Percentiles rank a stretch among this genome's conserved stretches.
phyloP scores from a whole-genome alignment of 2,113 vertebrate species.

The Sus scrofa region T2T-Sscrofa CM000816.6:103121001-103121500 shows the following conservation, averaged over 20 bases:
- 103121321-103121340: slow-evolving; percentile 59
- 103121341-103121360: slow-evolving; percentile 63
- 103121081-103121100: slow-evolving; percentile 27
- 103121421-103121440: slow-evolving; percentile 75
- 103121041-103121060: slow-evolving; percentile 30
- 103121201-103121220: slow-evolving; percentile 55
- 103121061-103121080: slow-evolving; percentile 1
- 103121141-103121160: slow-evolving; percentile 36
- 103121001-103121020: neutral
- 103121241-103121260: slow-evolving; percentile 67
- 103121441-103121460: slow-evolving; percentile 10
- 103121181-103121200: slow-evolving; percentile 43
- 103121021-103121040: neutral
- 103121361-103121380: slow-evolving; percentile 64
- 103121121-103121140: slow-evolving; percentile 24
- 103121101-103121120: slow-evolving; percentile 44
- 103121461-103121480: slow-evolving; percentile 15
- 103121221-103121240: slow-evolving; percentile 72
- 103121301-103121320: slow-evolving; percentile 54
- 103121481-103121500: neutral
- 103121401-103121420: slow-evolving; percentile 68
- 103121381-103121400: slow-evolving; percentile 80
- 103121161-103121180: neutral
- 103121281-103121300: slow-evolving; percentile 56
- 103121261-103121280: slow-evolving; percentile 58